phyloP scores from a whole-genome alignment of 2,797 vertebrate genomes.

The Podarcis siculus region DNA sequence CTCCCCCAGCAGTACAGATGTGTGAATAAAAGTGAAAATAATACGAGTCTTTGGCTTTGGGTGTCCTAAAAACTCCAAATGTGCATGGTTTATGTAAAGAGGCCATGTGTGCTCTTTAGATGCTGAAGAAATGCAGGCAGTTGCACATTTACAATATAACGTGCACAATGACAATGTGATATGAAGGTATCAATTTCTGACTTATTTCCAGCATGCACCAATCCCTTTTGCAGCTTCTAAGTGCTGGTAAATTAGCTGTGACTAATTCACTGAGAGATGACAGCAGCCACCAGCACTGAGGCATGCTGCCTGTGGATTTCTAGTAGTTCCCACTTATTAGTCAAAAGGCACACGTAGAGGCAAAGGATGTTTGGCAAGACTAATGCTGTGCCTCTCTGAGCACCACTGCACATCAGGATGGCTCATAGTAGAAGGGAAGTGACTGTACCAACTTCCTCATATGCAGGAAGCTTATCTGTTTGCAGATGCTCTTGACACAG shows the following conservation, averaged over 20 bases:
- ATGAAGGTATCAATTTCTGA: background rate
- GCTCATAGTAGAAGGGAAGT: background rate
- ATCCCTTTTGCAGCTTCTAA: constrained; percentile 19
- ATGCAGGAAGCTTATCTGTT: background rate
- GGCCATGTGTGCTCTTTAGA: background rate
- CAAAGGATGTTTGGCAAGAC: background rate
- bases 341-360: background rate
- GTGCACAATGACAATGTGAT: background rate
- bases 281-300: background rate
- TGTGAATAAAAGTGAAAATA: background rate
- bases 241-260: constrained; percentile 36
- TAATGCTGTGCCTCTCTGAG: background rate
- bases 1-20: background rate
- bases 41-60: background rate
- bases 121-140: background rate
- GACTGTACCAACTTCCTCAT: background rate
- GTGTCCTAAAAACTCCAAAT: background rate
- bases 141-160: constrained; percentile 10
- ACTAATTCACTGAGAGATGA: constrained; percentile 4
- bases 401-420: background rate
- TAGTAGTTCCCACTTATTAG: background rate
- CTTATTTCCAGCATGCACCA: constrained; percentile 21
- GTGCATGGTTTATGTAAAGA: background rate
- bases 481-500: background rate
- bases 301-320: background rate